Evolutionary conservation across 2,888 invertebrate genomes (phyloP).

Genomic region (Lepidonotus clava): DNA sequence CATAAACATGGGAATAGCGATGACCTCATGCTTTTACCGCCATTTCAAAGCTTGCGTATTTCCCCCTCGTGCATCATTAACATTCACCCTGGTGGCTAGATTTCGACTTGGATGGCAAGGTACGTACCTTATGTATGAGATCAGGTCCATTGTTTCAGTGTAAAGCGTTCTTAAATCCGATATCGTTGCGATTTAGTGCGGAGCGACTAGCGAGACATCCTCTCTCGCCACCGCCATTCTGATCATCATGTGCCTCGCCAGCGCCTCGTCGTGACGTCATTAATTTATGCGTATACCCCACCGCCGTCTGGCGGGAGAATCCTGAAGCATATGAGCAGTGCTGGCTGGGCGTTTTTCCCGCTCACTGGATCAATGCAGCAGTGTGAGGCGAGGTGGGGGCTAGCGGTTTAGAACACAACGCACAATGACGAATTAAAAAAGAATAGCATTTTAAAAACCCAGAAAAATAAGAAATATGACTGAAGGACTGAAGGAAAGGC

Average conservation of each 20-base stretch:
- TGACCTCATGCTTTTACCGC: slow-evolving; percentile 54
- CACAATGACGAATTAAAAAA: too few species aligned
- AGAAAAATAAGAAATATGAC: too few species aligned
- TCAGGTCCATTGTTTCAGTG: background rate
- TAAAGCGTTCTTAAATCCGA: slow-evolving; percentile 44
- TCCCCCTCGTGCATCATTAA: background rate
- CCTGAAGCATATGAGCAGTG: too few species aligned
- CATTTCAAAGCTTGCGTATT: slow-evolving; percentile 47
- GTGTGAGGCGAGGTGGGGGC: too few species aligned
- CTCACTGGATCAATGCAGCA: too few species aligned
- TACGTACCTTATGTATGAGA: slow-evolving; percentile 34
- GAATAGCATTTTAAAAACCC: too few species aligned
- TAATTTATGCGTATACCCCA: background rate
- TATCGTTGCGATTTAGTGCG: slow-evolving; percentile 45
- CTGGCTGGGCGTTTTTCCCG: too few species aligned
- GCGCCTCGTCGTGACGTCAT: slow-evolving; percentile 31
- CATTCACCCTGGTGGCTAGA: background rate
- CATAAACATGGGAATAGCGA: slow-evolving; percentile 53
- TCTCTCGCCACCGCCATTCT: slow-evolving; percentile 50
- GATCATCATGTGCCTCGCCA: slow-evolving; percentile 49
- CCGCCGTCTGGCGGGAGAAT: slow-evolving; percentile 18
- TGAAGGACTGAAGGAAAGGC: too few species aligned
- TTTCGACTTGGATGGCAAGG: background rate
- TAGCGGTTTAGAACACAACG: too few species aligned
- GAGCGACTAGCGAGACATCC: slow-evolving; percentile 40